Conservation (phyloP, 2,888 invertebrate genomes). For the Pecten maximus region DNA sequence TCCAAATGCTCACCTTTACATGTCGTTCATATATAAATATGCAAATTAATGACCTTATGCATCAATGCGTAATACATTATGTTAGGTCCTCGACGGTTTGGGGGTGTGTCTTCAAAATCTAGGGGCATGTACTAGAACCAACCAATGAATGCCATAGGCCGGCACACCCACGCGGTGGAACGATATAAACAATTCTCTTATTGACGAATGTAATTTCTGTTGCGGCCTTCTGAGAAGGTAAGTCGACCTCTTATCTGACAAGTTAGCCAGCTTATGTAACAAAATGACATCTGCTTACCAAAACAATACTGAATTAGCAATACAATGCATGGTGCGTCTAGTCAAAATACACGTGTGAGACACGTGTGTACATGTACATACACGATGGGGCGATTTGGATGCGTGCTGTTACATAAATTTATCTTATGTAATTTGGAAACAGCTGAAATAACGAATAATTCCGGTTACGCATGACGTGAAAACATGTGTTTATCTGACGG, state of each 20-base stretch:
- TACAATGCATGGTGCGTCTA: too few relatives aligned
- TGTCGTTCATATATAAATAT: not conserved
- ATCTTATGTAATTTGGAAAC: too few relatives aligned
- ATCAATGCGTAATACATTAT: not conserved
- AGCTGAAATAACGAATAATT: too few relatives aligned
- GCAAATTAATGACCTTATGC: not conserved
- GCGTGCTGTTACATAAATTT: too few relatives aligned
- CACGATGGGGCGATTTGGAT: too few relatives aligned
- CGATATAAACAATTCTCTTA: not conserved
- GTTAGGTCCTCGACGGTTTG: not conserved
- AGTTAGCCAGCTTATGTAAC: not conserved
- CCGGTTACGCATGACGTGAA: too few relatives aligned
- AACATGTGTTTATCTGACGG: too few relatives aligned
- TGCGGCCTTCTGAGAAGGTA: not conserved
- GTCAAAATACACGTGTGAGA: too few relatives aligned
- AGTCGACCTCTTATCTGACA: not conserved
- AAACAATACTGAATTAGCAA: too few relatives aligned
- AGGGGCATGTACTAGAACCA: not conserved
- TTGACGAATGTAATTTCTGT: not conserved
- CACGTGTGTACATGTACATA: too few relatives aligned
- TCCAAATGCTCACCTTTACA: not conserved
- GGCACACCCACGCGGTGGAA: not conserved
- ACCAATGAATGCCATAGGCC: not conserved
- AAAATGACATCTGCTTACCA: too few relatives aligned
- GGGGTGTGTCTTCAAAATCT: not conserved